A percentile compares a stretch with the other conserved stretches of the same genome.
These are phyloP conservation scores for Mythimna ferrago DNA, from an alignment of 2,888 invertebrate genomes.

Conservation along the genomic window DNA sequence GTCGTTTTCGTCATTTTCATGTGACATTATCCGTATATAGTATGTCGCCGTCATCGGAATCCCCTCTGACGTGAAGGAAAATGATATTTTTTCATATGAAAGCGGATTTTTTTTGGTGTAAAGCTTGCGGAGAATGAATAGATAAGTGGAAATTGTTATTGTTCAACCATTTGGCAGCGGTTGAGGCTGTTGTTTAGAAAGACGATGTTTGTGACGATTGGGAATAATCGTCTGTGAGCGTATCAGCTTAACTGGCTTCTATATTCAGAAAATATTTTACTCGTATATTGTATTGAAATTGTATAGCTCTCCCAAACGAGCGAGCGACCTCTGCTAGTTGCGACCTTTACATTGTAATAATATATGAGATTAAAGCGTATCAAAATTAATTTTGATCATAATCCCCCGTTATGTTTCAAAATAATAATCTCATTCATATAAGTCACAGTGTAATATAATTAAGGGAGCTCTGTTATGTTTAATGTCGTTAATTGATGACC, in stretches of 20 bases:
- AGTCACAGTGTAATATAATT: slow-evolving; percentile 8
- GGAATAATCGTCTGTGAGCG: slow-evolving; percentile 8
- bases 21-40: slow-evolving; percentile 70
- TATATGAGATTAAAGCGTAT: slow-evolving; percentile 1
- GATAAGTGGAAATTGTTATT: slow-evolving; percentile 57
- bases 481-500: slow-evolving; percentile 2
- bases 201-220: slow-evolving; percentile 24
- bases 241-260: slow-evolving; percentile 17
- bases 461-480: slow-evolving; percentile 6
- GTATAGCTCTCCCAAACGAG: too few relatives aligned
- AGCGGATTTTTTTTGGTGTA: slow-evolving; percentile 49
- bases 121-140: slow-evolving; percentile 46
- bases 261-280: slow-evolving; percentile 5
- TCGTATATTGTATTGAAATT: not conserved
- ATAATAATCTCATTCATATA: not conserved
- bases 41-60: slow-evolving; percentile 69
- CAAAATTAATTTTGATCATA: slow-evolving; percentile 1
- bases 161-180: slow-evolving; percentile 34
- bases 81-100: slow-evolving; percentile 66
- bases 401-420: not conserved
- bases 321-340: not conserved
- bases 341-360: not conserved
- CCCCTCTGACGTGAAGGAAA: slow-evolving; percentile 66
- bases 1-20: slow-evolving; percentile 71
- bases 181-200: slow-evolving; percentile 16